phyloP scores from a whole-genome alignment of 1,140 invertebrate species.

The Drosophila arawakana region DNA sequence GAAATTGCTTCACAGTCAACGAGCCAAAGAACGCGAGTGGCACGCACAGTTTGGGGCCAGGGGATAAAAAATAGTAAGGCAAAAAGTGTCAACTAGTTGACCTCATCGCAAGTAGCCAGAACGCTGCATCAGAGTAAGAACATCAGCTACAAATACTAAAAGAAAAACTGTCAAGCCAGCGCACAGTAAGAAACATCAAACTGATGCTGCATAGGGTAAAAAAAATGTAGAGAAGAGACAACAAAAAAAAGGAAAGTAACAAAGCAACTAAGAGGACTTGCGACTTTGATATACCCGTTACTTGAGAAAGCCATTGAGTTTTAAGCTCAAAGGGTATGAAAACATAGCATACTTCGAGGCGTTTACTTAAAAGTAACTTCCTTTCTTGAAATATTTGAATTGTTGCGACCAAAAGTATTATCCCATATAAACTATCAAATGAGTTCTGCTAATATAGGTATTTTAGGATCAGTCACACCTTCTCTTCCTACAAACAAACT shows the following conservation, averaged over 20 bases:
- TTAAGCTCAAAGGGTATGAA: too few species aligned
- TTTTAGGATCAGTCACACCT: too few species aligned
- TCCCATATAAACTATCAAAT: too few species aligned
- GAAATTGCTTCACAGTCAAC: constrained; percentile 67
- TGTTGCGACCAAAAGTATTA: too few species aligned
- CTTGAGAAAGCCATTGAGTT: too few species aligned
- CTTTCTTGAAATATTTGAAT: too few species aligned
- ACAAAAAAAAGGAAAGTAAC: constrained; percentile 3
- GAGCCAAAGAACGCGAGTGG: constrained; percentile 16
- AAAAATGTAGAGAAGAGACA: not conserved
- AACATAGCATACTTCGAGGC: too few species aligned
- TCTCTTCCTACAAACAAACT: too few species aligned
- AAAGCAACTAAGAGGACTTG: not conserved
- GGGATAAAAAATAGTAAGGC: not conserved
- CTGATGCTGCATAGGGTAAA: constrained; percentile 35
- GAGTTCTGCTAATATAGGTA: too few species aligned
- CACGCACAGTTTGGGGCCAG: constrained; percentile 36
- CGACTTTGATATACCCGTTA: too few species aligned
- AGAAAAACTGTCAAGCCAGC: constrained; percentile 37
- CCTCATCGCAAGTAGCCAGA: constrained; percentile 68
- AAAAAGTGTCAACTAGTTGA: constrained; percentile 76
- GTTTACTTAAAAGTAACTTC: too few species aligned
- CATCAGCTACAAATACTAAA: not conserved
- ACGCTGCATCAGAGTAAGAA: constrained; percentile 17
- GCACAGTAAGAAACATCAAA: constrained; percentile 46